Conservation (phyloP, 2,888 invertebrate genomes). For the Gandaritis pyraliata region DNA sequence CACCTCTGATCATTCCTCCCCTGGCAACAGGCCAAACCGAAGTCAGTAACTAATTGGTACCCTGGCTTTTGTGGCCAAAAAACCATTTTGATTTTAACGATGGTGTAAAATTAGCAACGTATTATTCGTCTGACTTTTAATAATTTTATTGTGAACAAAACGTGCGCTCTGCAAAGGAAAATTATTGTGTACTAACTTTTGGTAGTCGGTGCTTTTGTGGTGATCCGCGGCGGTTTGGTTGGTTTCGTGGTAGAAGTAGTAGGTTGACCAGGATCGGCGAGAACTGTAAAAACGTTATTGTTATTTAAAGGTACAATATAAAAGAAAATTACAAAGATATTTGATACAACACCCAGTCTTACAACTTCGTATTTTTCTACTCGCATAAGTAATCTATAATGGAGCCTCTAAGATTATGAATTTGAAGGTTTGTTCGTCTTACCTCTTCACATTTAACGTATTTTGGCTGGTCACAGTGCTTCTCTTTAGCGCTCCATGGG, state of each 20-base stretch:
- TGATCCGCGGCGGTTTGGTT: constrained; percentile 52
- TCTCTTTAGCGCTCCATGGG: constrained; percentile 89
- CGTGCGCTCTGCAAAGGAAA: too few relatives aligned
- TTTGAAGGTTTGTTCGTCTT: background rate
- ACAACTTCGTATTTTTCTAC: too few relatives aligned
- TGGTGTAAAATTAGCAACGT: too few relatives aligned
- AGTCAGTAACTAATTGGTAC: too few relatives aligned
- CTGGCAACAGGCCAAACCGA: too few relatives aligned
- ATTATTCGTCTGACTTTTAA: too few relatives aligned
- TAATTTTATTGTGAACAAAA: too few relatives aligned
- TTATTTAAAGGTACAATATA: background rate
- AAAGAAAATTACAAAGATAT: constrained; percentile 1
- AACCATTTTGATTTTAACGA: too few relatives aligned
- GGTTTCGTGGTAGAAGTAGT: constrained; percentile 62
- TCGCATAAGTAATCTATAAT: too few relatives aligned
- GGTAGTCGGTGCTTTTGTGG: constrained; percentile 55
- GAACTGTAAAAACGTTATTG: constrained; percentile 27
- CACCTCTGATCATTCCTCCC: too few relatives aligned
- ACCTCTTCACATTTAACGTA: constrained; percentile 87
- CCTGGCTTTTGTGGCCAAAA: too few relatives aligned
- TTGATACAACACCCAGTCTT: background rate
- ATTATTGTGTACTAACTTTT: constrained; percentile 41
- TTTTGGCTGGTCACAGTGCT: constrained; percentile 92
- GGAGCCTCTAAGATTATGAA: too few relatives aligned
- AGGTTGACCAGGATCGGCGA: constrained; percentile 43